Evolutionary conservation across 2,888 invertebrate species (phyloP).

Genomic region (Rhogogaster chlorosoma): DNA sequence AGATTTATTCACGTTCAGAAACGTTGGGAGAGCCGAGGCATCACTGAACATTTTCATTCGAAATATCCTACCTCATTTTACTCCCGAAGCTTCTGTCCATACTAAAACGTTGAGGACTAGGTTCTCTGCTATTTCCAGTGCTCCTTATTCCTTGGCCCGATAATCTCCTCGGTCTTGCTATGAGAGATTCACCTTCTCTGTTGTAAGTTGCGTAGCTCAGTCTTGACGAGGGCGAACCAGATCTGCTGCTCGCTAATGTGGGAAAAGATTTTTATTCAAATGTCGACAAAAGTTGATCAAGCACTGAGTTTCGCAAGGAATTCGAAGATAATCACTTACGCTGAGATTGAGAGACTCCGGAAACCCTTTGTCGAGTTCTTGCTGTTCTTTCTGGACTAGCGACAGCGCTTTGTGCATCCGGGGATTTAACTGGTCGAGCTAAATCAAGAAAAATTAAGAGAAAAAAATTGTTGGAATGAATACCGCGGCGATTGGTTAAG

Average conservation of each 20-base stretch:
- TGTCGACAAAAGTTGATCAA: neutral
- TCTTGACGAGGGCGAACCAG: slow-evolving; percentile 95
- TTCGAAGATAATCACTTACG: slow-evolving; percentile 82
- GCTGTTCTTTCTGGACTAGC: slow-evolving; percentile 82
- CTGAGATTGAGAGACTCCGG: slow-evolving; percentile 94
- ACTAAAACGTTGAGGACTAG: slow-evolving; percentile 77
- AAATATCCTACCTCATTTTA: slow-evolving; percentile 68
- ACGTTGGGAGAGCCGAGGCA: neutral
- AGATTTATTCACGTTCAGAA: neutral
- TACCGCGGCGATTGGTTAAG: neutral
- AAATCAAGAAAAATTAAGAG: slow-evolving; percentile 59
- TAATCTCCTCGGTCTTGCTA: slow-evolving; percentile 82
- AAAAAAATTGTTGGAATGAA: slow-evolving; percentile 19
- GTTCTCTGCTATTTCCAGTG: slow-evolving; percentile 76
- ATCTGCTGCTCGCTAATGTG: slow-evolving; percentile 91
- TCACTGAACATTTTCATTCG: neutral
- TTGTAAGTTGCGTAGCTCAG: slow-evolving; percentile 86
- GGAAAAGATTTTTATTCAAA: slow-evolving; percentile 4
- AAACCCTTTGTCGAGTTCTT: slow-evolving; percentile 83
- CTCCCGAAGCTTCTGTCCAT: slow-evolving; percentile 72
- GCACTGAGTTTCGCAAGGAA: neutral
- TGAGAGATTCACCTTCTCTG: slow-evolving; percentile 78
- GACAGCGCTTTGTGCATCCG: slow-evolving; percentile 78
- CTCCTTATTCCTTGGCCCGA: slow-evolving; percentile 80
- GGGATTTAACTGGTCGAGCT: slow-evolving; percentile 85